Evolutionary conservation across 2,797 vertebrate species (phyloP), one percentile per base, ranked within the genome.

Genomic region (Prionace glauca): DNA sequence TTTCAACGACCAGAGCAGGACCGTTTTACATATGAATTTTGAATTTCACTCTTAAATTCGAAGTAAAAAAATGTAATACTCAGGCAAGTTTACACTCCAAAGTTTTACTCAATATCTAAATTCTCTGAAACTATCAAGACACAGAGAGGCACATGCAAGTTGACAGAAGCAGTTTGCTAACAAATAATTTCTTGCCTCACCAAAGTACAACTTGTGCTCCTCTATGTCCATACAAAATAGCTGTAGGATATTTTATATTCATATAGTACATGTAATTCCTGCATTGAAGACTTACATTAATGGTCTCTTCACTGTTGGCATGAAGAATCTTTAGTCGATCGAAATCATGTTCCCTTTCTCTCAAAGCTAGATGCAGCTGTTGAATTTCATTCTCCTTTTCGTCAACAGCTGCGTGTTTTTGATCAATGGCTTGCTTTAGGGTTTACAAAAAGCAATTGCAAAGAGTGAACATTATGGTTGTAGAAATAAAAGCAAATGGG

Each of bases 341-440:
- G 50, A 98, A 94, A 77, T 98, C 98, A 96, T 98, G 96, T 88
- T 98, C 98, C 95, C 97, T 98, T 96, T 98, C 98, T 45, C 98
- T 97, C n/a, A 98, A 96, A 62, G 96, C 97, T 87, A 98, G 97
- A 95, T 98, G 98, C 74, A 98, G 97, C 96, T 97, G 97, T 96
- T 98, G 97, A 69, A 98, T 97, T 96, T 98, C 97, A 95, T 98
- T 98, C 96, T 98, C 98, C 95, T 98, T 98, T 96, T 98, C 98
- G 95, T 98, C 98, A 45, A 98, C 96, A 18, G 97, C 98, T 88
- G 97, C 97, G 96, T 98, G 98, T 96, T 97, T 98, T 86, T 98
- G 98, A 96, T 97, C 97, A 95, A 97, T 96, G 0, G 96, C 97
- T 97, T 97, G 97, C 98, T 97, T 98, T 97, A 97, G 97, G 96